Evolutionary conservation across 2,888 invertebrate species (phyloP), one percentile per base, ranked within the genome.

Genomic region (Caenorhabditis angaria): DNA sequence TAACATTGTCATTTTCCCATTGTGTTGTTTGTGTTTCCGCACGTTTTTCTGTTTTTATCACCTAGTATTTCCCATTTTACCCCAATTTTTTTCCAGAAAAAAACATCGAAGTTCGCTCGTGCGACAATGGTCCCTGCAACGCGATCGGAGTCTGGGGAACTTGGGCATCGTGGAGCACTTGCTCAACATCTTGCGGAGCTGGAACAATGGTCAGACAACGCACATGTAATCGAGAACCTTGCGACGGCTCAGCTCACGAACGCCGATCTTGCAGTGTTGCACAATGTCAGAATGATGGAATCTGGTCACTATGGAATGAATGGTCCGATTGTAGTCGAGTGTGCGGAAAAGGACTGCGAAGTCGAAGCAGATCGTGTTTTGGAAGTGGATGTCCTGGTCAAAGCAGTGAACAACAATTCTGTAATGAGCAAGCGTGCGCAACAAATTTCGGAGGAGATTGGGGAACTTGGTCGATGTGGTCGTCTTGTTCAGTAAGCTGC

Each of bases 231-330:
- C 62, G 81, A 63, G 85, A 84, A 61, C 85, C 85, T 25, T 86
- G 86, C 57, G 86, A 86, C 62, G 86, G 86, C 20, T 82, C 84
- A 22, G 83, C 82, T 28, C 81, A 78, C 32, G 85, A 86, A 65
- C 76, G 85, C 47, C 65, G 84, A 64, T 83, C 86, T 18, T 86
- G 86, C 70, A 87, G 86, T 53, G 65, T 77, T 20, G 77, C 62
- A 0, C 76, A 76, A 2, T 86, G 86, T 63, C 76, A 75, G 35
- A 72, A 67, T 51, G 68, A 70, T 12, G 68, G 72, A 25, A 20
- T 75, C 41, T 70, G 81, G 81, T 65, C 79, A 0, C 53, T 72
- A 3, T 83, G 84, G 83, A 78, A 80, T 22, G 80, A 67, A 27
- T 87, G 87, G 85, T 79, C 78, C 14, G 78, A 81, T 27, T 87